Base-by-base conservation (phyloP, 1,140 invertebrate species). In the Rhyacophila brunnea region DNA sequence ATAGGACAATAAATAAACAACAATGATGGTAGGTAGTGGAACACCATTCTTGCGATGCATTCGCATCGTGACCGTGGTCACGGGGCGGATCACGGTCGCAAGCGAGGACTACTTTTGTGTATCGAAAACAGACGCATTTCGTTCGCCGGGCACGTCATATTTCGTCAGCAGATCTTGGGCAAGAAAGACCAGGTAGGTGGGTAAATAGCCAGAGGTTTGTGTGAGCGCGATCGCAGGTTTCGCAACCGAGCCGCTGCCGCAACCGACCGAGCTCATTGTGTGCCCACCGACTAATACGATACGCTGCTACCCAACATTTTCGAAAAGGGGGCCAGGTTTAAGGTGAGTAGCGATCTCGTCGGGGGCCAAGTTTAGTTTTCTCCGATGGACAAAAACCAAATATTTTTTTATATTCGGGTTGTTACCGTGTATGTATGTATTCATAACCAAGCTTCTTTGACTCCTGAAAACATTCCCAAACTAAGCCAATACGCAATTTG, bases 141-240 rank as follows among this genome's bases (percentile, higher is more conserved):
- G 23, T 28, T 28, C 2, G 42, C 32, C 4, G 54, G 11, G 44
- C 54, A 57, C 54, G 54, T 57, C 44, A 57, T 46, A 35, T 57
- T 57, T 57, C 54, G 45, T 57, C 54, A 57, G 19, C 44, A 35
- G n/a, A 18, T 43, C 34, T 57, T 49, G 45, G 45, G 54, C 45
- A 57, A 57, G 23, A n/a, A n/a, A 28, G 23, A 28, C 23, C 51
- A 3, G 51, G 36, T 18, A 13, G 42, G 18, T 42, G n/a, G 20
- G 49, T 28, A 28, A 9, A 9, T 9, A 28, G 23, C 23, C 23
- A 28, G 23, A 36, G 13, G 49, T 38, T 38, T 18, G 32, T 15
- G 35, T 34, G 14, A 6, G 14, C 49, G 34, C 35, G 49, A 1
- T 9, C 4, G 23, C 32, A 18, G 11, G 28, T 17, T 50, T 38